Conservation (phyloP, 2,888 invertebrate genomes). For the Scaeva pyrastri region DNA sequence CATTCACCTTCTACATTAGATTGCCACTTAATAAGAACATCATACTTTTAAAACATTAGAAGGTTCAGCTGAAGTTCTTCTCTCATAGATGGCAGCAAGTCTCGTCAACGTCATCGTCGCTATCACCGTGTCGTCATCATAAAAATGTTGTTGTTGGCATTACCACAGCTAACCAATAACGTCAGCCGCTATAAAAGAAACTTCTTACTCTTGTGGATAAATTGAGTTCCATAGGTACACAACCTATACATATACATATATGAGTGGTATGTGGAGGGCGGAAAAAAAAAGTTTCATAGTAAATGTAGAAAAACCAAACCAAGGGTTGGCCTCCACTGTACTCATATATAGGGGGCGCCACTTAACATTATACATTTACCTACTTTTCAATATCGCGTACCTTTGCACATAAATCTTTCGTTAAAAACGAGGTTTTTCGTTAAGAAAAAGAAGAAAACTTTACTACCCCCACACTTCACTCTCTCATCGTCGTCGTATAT, state of each 20-base stretch:
- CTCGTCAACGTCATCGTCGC: background rate
- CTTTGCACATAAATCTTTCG: constrained; percentile 25
- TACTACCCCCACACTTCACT: background rate
- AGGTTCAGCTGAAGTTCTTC: constrained; percentile 5
- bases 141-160: background rate
- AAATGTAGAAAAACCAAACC: constrained; percentile 1
- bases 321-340: background rate
- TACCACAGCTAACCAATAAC: background rate
- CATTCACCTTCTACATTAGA: background rate
- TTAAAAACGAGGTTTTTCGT: constrained; percentile 7
- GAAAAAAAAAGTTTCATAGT: background rate
- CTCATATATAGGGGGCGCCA: background rate
- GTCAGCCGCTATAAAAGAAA: background rate
- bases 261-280: no score
- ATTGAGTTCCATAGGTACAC: background rate
- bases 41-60: constrained; percentile 1
- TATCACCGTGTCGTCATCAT: no score
- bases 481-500: background rate
- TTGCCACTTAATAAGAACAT: constrained; percentile 24
- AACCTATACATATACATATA: no score
- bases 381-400: background rate
- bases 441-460: constrained; percentile 28
- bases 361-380: background rate
- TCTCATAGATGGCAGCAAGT: background rate
- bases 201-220: background rate